Conservation (phyloP, 2,888 invertebrate species). For the Tipula unca region DNA sequence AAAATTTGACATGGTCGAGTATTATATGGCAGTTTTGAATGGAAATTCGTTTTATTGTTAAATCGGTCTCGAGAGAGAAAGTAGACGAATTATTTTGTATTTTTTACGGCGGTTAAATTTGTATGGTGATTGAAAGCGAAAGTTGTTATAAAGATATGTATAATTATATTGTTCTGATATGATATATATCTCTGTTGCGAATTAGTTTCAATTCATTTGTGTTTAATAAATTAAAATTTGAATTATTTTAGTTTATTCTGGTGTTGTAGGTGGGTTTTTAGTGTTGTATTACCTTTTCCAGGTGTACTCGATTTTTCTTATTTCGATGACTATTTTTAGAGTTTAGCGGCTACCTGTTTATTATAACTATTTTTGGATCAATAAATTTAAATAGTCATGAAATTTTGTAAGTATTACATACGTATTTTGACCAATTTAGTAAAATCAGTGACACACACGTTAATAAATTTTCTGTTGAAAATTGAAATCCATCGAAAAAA, state of each 20-base stretch:
- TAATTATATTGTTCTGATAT: background rate
- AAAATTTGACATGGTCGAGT: background rate
- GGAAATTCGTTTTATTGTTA: background rate
- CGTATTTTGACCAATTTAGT: background rate
- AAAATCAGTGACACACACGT: background rate
- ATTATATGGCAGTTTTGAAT: background rate
- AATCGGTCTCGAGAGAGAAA: background rate
- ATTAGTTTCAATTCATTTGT: background rate
- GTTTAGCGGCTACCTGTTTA: background rate
- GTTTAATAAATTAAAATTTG: no score
- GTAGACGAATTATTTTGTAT: background rate
- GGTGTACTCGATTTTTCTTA: background rate
- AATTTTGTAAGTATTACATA: background rate
- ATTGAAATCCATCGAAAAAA: background rate
- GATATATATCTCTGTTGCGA: background rate
- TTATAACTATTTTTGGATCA: background rate
- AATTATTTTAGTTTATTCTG: no score
- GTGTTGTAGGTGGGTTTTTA: background rate
- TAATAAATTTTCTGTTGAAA: background rate
- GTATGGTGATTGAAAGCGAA: background rate
- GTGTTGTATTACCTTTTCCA: background rate
- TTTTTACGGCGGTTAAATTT: background rate
- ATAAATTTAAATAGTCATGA: background rate
- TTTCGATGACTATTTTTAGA: background rate
- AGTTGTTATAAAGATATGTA: background rate